Percentiles rank a stretch among this genome's conserved stretches.
Conservation (phyloP, 2,113 vertebrate species). For the Lamprologus ornatipinnis region DNA sequence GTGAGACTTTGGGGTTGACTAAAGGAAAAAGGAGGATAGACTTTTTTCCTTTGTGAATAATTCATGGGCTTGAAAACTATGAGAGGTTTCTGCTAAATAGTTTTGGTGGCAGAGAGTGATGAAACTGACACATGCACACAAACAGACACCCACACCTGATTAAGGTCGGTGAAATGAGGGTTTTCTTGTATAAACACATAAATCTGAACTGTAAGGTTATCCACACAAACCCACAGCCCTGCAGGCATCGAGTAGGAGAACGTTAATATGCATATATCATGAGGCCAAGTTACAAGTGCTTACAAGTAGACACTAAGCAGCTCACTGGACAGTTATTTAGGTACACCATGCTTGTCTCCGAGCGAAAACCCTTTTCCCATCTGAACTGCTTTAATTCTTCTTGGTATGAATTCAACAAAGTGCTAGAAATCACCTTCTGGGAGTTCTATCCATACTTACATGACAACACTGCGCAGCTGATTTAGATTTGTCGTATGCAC, state of each 20-base stretch:
- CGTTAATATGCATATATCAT: too few relatives aligned
- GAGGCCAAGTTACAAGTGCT: not conserved
- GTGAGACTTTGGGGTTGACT: not conserved
- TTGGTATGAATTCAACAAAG: not conserved
- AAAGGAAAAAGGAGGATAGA: slow-evolving; percentile 2
- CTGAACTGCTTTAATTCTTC: not conserved
- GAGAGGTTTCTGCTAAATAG: slow-evolving; percentile 30
- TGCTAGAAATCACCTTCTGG: not conserved
- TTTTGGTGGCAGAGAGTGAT: slow-evolving; percentile 12
- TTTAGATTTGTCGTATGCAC: fast-evolving
- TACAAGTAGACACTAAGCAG: not conserved
- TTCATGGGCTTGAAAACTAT: slow-evolving; percentile 41
- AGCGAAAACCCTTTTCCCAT: not conserved
- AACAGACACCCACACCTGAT: not conserved
- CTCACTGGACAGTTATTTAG: not conserved
- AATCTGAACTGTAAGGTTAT: not conserved
- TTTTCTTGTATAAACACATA: not conserved
- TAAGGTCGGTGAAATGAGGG: not conserved
- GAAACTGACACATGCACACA: not conserved
- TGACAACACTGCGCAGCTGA: fast-evolving
- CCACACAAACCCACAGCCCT: not conserved
- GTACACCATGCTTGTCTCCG: not conserved
- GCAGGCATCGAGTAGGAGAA: not conserved
- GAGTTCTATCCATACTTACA: not conserved
- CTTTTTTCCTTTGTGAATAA: slow-evolving; percentile 43